These are phyloP conservation scores for Macrochelys suwanniensis DNA, from an alignment of 2,797 vertebrate species.

Conservation along the genomic window DNA sequence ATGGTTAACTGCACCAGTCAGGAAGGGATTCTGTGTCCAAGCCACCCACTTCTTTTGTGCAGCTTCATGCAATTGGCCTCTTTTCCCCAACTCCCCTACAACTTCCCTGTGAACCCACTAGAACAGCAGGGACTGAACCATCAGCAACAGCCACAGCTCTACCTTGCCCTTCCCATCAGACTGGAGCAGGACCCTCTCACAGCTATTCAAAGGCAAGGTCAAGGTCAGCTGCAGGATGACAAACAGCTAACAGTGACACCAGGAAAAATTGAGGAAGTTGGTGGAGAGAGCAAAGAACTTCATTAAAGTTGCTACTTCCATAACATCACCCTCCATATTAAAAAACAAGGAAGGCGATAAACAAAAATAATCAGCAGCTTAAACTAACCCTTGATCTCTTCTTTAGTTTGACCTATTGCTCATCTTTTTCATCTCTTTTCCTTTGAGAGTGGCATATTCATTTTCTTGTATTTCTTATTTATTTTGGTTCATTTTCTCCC, in stretches of 20 bases:
- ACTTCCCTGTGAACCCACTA: no score
- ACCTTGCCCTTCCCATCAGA: no score
- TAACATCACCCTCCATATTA: neutral
- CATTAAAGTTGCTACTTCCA: neutral
- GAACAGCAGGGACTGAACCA: no score
- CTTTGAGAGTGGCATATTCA: neutral
- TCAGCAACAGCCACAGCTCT: no score
- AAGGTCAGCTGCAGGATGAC: no score
- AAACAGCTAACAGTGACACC: no score
- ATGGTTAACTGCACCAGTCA: accelerated
- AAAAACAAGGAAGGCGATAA: neutral
- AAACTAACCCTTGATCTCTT: neutral
- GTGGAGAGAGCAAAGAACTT: no score
- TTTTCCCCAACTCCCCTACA: no score
- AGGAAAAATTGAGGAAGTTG: no score
- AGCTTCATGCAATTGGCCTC: neutral
- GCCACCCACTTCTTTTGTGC: neutral
- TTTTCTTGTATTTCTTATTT: neutral
- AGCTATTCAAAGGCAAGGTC: no score
- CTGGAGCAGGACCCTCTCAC: no score
- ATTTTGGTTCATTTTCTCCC: accelerated
- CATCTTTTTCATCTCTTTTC: neutral
- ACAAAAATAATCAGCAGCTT: neutral
- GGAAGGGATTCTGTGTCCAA: neutral
- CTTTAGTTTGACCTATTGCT: neutral